phyloP scores from a whole-genome alignment of 92 coral and sea anemone genomes.

The Phenganax marumi region DNA sequence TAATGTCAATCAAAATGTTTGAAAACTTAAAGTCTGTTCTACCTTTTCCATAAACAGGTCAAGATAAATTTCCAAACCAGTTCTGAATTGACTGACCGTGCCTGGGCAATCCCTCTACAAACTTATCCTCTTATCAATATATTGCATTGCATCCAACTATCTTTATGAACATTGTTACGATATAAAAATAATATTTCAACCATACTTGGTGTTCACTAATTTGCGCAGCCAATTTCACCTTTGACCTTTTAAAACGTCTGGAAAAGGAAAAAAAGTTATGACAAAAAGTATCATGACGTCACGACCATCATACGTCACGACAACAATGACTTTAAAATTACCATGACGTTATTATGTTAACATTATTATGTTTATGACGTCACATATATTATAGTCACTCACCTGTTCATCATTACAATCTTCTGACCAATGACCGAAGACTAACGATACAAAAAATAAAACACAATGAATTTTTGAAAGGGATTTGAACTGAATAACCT shows the following conservation, averaged over 20 bases:
- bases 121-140: too few species aligned
- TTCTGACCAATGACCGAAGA: slow-evolving; percentile 96
- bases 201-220: background rate
- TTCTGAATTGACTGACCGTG: too few species aligned
- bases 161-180: too few species aligned
- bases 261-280: background rate
- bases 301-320: too few species aligned
- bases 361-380: background rate
- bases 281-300: background rate
- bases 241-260: slow-evolving; percentile 30
- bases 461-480: background rate
- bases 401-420: slow-evolving; percentile 99
- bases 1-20: too few species aligned
- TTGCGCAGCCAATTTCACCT: background rate
- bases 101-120: too few species aligned
- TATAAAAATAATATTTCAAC: slow-evolving; percentile 11
- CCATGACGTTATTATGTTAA: background rate
- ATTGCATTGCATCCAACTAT: too few species aligned
- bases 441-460: slow-evolving; percentile 50
- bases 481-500: background rate
- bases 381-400: background rate
- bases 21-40: too few species aligned
- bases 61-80: too few species aligned
- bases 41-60: too few species aligned
- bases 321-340: background rate